Conservation (phyloP, 2,888 invertebrate species). For the Spisula subtruncata region DNA sequence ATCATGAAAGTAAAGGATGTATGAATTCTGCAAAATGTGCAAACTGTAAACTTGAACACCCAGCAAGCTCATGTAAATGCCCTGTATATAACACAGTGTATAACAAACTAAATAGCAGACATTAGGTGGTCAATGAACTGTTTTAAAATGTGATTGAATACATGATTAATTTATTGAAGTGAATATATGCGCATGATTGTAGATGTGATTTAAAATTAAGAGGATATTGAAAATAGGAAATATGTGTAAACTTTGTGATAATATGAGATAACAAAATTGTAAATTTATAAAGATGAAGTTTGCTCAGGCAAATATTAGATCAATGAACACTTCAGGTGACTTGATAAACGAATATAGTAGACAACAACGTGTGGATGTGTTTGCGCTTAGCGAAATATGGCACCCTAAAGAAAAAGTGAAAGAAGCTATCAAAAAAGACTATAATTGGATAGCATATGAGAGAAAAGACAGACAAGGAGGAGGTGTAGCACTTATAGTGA, state of each 20-base stretch:
- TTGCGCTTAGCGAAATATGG: constrained; percentile 42
- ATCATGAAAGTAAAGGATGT: neutral
- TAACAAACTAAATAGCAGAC: neutral
- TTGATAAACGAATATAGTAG: constrained; percentile 11
- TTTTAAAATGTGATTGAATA: too few relatives aligned
- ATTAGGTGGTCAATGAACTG: neutral
- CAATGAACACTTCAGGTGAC: constrained; percentile 41
- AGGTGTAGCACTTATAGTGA: constrained; percentile 25
- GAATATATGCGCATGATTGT: too few relatives aligned
- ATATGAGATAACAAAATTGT: neutral
- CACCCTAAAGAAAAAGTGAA: constrained; percentile 26
- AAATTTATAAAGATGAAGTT: constrained; percentile 22
- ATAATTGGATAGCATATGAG: constrained; percentile 37
- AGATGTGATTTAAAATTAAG: too few relatives aligned
- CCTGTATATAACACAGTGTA: neutral
- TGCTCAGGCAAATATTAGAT: constrained; percentile 38
- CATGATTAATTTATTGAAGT: too few relatives aligned
- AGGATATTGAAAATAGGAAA: neutral
- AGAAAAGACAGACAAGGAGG: constrained; percentile 45
- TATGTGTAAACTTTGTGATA: neutral
- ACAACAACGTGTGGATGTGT: neutral
- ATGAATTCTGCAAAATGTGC: neutral
- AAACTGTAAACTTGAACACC: constrained; percentile 2
- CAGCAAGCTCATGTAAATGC: neutral
- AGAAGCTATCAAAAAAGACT: constrained; percentile 31